Conservation (phyloP, 2,888 invertebrate genomes). For the Osmoderma eremita region DNA sequence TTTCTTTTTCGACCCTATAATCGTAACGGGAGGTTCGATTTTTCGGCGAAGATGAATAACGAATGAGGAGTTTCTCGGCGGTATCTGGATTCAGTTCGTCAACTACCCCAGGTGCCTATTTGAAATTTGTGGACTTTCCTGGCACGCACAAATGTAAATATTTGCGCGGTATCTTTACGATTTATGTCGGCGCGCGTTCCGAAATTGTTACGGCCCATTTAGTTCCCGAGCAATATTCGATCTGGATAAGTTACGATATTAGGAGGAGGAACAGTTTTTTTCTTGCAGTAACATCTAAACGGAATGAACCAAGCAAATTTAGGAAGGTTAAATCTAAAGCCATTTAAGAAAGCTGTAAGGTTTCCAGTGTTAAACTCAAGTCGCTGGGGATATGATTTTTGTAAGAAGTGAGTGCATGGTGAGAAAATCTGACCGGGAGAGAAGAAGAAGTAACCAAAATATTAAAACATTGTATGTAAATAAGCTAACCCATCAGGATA, state of each 20-base stretch:
- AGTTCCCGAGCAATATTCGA: slow-evolving; percentile 29
- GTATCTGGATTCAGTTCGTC: slow-evolving; percentile 22
- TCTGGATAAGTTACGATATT: slow-evolving; percentile 27
- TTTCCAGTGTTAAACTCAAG: slow-evolving; percentile 3
- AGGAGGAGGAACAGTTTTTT: slow-evolving; percentile 7
- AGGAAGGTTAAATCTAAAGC: slow-evolving; percentile 18
- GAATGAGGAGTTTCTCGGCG: slow-evolving; percentile 13
- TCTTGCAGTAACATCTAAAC: slow-evolving; percentile 1
- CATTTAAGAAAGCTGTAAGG: slow-evolving; percentile 15
- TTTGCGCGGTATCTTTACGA: slow-evolving; percentile 32
- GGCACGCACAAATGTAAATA: slow-evolving; percentile 33
- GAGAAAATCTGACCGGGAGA: neutral
- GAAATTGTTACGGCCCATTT: slow-evolving; percentile 31
- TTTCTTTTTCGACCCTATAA: neutral
- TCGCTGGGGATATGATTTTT: neutral
- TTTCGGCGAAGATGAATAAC: slow-evolving; percentile 32
- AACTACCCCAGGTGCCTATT: slow-evolving; percentile 13
- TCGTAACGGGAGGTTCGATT: slow-evolving; percentile 2
- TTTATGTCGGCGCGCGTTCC: slow-evolving; percentile 18
- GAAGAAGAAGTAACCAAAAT: neutral
- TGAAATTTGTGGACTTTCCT: slow-evolving; percentile 33
- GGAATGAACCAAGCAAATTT: slow-evolving; percentile 1
- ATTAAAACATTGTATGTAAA: slow-evolving; percentile 7
- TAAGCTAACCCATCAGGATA: neutral
- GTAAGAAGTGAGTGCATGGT: neutral